phyloP scores from a whole-genome alignment of 1,140 invertebrate species.

The Aphis craccivora region DNA sequence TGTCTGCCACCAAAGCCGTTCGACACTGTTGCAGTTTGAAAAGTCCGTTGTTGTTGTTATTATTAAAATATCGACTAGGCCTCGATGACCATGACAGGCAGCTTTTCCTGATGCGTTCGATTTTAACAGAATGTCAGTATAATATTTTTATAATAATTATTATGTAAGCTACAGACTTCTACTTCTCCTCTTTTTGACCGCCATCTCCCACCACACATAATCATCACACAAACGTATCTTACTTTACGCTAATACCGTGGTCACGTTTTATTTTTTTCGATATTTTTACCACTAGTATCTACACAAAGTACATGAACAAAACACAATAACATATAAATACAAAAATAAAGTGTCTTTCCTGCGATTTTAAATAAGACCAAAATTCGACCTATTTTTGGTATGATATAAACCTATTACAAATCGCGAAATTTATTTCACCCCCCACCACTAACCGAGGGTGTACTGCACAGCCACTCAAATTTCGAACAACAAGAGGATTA shows the following conservation, averaged over 20 bases:
- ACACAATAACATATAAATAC: background rate
- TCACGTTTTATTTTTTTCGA: constrained; percentile 28
- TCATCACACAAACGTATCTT: background rate
- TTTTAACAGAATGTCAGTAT: background rate
- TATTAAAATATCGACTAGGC: background rate
- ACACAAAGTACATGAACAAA: background rate
- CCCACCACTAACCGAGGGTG: background rate
- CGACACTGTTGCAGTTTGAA: constrained; percentile 30
- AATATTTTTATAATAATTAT: background rate
- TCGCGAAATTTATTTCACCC: background rate
- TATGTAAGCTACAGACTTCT: background rate
- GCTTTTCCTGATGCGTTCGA: background rate
- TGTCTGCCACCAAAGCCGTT: background rate
- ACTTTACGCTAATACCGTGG: background rate
- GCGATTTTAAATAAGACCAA: background rate
- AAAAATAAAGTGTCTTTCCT: background rate
- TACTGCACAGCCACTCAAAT: constrained; percentile 37
- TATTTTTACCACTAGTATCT: background rate
- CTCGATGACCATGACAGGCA: background rate
- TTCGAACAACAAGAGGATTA: constrained; percentile 58
- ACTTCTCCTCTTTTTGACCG: background rate
- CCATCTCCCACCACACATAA: too few relatives aligned
- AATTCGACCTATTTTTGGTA: background rate
- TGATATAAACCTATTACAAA: background rate
- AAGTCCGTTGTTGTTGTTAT: background rate